These are phyloP conservation scores for Leucophenga montana DNA, from an alignment of 2,888 invertebrate species.

Conservation along the genomic window DNA sequence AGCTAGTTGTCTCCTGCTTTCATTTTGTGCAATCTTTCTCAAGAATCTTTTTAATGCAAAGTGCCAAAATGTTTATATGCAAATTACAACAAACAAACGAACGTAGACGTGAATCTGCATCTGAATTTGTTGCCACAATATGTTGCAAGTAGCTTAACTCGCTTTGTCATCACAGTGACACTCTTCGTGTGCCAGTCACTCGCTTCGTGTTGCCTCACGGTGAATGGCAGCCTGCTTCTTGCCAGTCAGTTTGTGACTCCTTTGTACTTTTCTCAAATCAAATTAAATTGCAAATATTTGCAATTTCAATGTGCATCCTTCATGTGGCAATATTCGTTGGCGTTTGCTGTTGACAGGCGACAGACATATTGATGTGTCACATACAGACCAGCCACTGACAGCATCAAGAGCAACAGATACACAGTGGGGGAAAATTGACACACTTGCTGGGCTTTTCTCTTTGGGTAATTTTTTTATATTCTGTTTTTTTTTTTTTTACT, in stretches of 20 bases:
- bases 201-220: too few species aligned
- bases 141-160: too few species aligned
- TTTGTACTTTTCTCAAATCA: slow-evolving; percentile 4
- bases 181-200: neutral
- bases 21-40: neutral
- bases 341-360: neutral
- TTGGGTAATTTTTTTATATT: too few species aligned
- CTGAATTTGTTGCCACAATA: slow-evolving; percentile 1
- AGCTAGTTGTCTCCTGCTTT: neutral
- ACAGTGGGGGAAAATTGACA: neutral
- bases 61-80: slow-evolving; percentile 19
- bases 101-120: too few species aligned
- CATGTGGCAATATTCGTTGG: slow-evolving; percentile 1
- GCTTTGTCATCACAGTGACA: neutral
- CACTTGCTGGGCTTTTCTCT: slow-evolving; percentile 9
- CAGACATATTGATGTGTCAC: neutral
- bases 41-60: slow-evolving; percentile 14
- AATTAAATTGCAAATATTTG: slow-evolving; percentile 21
- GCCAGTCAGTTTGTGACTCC: neutral
- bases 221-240: too few species aligned
- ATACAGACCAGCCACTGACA: too few species aligned
- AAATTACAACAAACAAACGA: slow-evolving; percentile 2
- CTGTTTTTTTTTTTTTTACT: too few species aligned
- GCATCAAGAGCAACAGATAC: too few species aligned
- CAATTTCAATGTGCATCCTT: slow-evolving; percentile 14